Conservation (phyloP, 2,888 invertebrate species). For the Theretra japonica region DNA sequence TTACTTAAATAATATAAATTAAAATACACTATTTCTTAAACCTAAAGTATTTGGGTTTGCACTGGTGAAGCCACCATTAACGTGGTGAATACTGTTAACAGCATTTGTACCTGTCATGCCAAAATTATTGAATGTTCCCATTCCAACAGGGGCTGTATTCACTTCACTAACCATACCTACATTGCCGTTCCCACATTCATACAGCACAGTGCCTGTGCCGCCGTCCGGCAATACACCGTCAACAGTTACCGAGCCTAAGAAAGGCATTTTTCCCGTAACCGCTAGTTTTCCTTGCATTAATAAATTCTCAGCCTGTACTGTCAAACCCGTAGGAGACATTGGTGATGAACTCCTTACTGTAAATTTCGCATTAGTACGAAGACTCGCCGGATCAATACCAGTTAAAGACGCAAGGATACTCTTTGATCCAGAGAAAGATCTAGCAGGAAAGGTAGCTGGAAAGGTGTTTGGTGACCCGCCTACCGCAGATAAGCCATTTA, state of each 20-base stretch:
- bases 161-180: constrained; percentile 37
- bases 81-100: too few relatives aligned
- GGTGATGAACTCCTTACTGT: constrained; percentile 42
- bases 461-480: neutral
- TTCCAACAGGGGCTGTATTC: neutral
- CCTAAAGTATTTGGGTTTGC: neutral
- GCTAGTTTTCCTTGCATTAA: constrained; percentile 52
- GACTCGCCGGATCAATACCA: constrained; percentile 18
- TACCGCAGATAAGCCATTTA: neutral
- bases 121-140: neutral
- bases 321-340: constrained; percentile 37
- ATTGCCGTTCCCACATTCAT: constrained; percentile 37
- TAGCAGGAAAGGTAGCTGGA: neutral
- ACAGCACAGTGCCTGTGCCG: constrained; percentile 47
- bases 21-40: constrained; percentile 21
- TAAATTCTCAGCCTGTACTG: constrained; percentile 50
- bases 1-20: constrained; percentile 19
- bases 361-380: constrained; percentile 40
- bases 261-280: constrained; percentile 54
- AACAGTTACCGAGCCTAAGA: constrained; percentile 53
- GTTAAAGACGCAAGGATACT: constrained; percentile 26
- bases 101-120: neutral
- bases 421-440: constrained; percentile 8
- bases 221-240: constrained; percentile 50
- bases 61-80: neutral